A percentile compares a stretch with the other conserved stretches of the same genome.
Conservation (phyloP, 2,888 invertebrate genomes). For the Lasioglossum figueresi region DNA sequence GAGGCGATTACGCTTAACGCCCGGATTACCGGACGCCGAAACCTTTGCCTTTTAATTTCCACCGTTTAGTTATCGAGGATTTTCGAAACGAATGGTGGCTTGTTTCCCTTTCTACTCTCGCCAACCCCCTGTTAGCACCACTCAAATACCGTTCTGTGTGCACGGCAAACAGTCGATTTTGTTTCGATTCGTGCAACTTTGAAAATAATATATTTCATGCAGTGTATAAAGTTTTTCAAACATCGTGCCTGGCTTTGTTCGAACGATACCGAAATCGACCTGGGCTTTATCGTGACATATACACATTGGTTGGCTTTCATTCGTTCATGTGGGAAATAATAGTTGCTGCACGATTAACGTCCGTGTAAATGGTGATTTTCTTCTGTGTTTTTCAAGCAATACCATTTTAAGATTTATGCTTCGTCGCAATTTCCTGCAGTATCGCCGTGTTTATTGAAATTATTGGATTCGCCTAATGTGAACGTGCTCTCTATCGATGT, state of each 20-base stretch:
- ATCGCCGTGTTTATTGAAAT: background rate
- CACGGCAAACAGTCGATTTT: background rate
- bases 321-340: background rate
- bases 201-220: background rate
- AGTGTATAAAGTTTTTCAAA: background rate
- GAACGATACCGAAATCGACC: background rate
- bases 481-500: background rate
- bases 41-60: conserved; percentile 22
- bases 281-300: background rate
- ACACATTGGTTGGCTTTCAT: background rate
- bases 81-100: background rate
- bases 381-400: too few relatives aligned
- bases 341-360: background rate
- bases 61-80: conserved; percentile 15
- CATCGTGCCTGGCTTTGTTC: background rate
- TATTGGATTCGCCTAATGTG: background rate
- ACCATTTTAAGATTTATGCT: background rate
- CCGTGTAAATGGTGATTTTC: background rate
- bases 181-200: background rate
- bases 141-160: background rate
- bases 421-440: background rate
- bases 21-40: conserved; percentile 11
- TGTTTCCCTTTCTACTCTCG: background rate
- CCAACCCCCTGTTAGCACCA: background rate
- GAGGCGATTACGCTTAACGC: conserved; percentile 11